phyloP scores from a whole-genome alignment of 2,797 vertebrate genomes.

The Adrianichthys oophorus region DNA sequence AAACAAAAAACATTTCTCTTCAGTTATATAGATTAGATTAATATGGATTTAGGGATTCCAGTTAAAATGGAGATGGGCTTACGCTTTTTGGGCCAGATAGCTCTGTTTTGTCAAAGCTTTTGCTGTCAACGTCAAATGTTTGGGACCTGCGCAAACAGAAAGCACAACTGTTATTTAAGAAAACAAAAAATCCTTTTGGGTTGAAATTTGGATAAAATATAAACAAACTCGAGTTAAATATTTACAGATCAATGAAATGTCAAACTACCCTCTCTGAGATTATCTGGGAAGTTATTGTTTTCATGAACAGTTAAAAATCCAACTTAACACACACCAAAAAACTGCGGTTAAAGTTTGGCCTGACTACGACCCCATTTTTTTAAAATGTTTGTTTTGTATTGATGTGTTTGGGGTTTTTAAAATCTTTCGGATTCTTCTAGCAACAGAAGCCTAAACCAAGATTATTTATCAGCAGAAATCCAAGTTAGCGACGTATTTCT shows the following conservation, averaged over 20 bases:
- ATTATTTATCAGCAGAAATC: no score
- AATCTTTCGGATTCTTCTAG: no score
- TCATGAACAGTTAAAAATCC: background rate
- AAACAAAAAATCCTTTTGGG: no score
- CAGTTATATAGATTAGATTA: no score
- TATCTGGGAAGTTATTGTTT: background rate
- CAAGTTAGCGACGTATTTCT: no score
- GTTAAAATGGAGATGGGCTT: conserved; percentile 32
- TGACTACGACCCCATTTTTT: no score
- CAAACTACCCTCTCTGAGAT: no score
- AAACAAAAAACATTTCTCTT: background rate
- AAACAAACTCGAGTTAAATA: background rate
- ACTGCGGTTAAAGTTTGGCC: no score
- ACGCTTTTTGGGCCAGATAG: conserved; percentile 71
- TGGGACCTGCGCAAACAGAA: conserved; percentile 70
- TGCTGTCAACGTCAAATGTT: conserved; percentile 71
- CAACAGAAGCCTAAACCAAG: no score
- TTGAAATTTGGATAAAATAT: background rate
- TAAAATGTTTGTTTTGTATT: background rate
- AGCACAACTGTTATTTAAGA: background rate
- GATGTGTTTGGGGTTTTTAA: background rate
- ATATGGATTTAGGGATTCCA: background rate
- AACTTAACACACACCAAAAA: no score
- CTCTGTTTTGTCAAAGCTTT: conserved; percentile 50
- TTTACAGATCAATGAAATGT: no score